Evolutionary conservation across 2,113 vertebrate genomes (phyloP), one percentile per base, ranked within the genome.

Genomic region (Cephalopholis sonnerati): DNA sequence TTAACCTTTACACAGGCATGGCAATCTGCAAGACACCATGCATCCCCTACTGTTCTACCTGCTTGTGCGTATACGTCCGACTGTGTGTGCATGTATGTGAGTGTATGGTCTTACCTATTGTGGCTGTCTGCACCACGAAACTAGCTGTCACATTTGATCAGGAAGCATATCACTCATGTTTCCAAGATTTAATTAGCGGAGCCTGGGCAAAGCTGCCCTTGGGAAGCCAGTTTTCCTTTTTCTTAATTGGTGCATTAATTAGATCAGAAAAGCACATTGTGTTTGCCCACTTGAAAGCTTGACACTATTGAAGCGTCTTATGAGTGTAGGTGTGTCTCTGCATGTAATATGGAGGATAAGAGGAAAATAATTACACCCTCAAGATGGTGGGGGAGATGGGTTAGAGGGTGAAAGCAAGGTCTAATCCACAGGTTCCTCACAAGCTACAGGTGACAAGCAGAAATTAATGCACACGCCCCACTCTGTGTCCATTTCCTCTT

Each of bases 211-310:
- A 95, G 95, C 89, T 95, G 93, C 95, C 96, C 96, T 96, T 90
- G 94, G 95, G 95, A 97, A 95, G 95, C 93, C 92, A 94, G 95
- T 96, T 95, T 95, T 97, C 95, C 95, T 96, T 96, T 96, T 95
- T 97, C 96, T 97, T 98, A 97, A 98, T 98, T 97, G 97, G 94
- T 94, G 96, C 96, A 96, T 97, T 97, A 97, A 96, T 97, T 96
- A 96, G 94, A 97, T 96, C 95, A 95, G 95, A 96, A 93, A 95
- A 96, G 84, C 90, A 91, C 91, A 91, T 91, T 94, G 93, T 91
- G 91, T 90, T 91, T 83, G 90, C 79, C 83, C 83, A 89, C 87
- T 89, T 82, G 83, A 91, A 90, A 86, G 71, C 79, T 66, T 81
- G 90, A 87, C 79, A 81, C 65, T n/a, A 69, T 70, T 25, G 64